These are phyloP conservation scores for Acronicta psi DNA, from an alignment of 2,888 invertebrate species.

Conservation along the genomic window DNA sequence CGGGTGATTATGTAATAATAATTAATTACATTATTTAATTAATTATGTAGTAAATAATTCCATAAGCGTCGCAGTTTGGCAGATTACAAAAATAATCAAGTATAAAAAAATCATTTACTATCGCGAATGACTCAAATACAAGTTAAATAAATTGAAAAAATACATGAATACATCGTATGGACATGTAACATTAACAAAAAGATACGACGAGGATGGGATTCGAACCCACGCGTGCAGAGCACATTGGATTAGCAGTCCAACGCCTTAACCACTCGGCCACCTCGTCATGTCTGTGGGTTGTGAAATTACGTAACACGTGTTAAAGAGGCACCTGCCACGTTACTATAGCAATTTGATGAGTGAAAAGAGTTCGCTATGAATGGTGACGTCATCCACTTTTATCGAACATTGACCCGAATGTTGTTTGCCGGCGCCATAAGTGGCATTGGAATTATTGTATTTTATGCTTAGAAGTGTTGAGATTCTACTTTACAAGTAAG, in stretches of 20 bases:
- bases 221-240: constrained; percentile 96
- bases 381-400: constrained; percentile 52
- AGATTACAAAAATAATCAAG: neutral
- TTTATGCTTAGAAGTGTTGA: constrained; percentile 1
- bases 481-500: neutral
- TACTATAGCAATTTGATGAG: constrained; percentile 29
- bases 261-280: constrained; percentile 96
- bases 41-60: no score
- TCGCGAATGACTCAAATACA: neutral
- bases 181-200: constrained; percentile 54
- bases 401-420: constrained; percentile 49
- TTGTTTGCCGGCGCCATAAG: constrained; percentile 26
- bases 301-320: constrained; percentile 62
- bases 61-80: no score
- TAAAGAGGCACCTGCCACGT: constrained; percentile 35
- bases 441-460: constrained; percentile 30
- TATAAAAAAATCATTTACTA: neutral
- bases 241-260: constrained; percentile 96
- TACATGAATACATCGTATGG: neutral
- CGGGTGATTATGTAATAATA: no score
- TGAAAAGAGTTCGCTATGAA: constrained; percentile 37
- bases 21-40: no score
- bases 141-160: constrained; percentile 3
- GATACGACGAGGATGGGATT: constrained; percentile 93
- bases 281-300: constrained; percentile 87